phyloP scores from a whole-genome alignment of 2,113 vertebrate genomes.

The Muscicapa adusta region DNA sequence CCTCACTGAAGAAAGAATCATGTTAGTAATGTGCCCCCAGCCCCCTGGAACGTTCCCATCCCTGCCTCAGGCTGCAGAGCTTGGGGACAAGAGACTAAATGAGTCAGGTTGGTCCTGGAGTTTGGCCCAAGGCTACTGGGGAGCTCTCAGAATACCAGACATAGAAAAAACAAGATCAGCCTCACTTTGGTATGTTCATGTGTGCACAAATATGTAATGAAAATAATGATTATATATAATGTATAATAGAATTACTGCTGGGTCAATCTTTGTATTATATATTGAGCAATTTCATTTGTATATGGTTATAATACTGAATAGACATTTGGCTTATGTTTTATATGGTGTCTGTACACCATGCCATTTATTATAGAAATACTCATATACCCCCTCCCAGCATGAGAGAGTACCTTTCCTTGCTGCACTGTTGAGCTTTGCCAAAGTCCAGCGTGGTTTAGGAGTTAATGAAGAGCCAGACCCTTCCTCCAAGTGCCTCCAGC shows the following conservation, averaged over 20 bases:
- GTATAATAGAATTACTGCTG: background rate
- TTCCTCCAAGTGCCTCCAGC: background rate
- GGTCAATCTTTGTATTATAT: background rate
- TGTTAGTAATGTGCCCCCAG: background rate
- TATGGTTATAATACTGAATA: background rate
- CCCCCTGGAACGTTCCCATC: background rate
- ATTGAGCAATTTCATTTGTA: background rate
- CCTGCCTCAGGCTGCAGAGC: background rate
- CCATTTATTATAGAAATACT: background rate
- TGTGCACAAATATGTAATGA: background rate
- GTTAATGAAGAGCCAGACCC: background rate
- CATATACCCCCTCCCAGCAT: too few relatives aligned
- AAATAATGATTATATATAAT: background rate
- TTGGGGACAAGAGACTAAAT: background rate
- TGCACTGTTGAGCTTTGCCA: background rate
- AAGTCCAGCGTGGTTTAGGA: accelerated
- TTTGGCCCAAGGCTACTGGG: accelerated
- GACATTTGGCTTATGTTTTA: background rate
- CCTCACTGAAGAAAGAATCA: accelerated
- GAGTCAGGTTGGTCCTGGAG: background rate
- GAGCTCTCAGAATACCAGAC: background rate
- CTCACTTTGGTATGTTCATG: background rate
- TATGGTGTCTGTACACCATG: background rate
- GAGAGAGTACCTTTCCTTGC: background rate
- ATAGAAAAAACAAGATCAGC: background rate